Evolutionary conservation across 2,113 vertebrate genomes (phyloP).

Genomic region (Picathartes gymnocephalus): DNA sequence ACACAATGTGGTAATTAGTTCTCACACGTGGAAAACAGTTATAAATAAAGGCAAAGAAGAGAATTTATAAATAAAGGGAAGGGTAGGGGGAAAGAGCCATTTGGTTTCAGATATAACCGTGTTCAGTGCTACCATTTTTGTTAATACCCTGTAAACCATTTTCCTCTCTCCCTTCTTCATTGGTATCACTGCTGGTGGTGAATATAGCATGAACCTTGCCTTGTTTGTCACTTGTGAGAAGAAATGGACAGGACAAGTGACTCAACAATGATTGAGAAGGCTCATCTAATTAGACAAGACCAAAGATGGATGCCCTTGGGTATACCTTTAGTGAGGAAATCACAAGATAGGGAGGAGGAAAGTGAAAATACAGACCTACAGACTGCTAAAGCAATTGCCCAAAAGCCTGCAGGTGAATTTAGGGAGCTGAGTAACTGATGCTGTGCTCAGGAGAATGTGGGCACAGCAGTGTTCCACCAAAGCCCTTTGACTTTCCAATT

Average conservation of each 20-base stretch:
- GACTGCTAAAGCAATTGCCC: neutral
- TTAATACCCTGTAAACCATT: neutral
- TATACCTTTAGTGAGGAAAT: conserved; percentile 17
- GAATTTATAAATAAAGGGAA: neutral
- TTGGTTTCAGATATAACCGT: neutral
- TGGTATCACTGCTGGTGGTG: neutral
- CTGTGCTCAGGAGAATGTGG: accelerated
- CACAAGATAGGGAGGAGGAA: neutral
- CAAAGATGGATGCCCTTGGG: conserved; percentile 44
- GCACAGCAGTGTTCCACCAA: neutral
- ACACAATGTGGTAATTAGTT: neutral
- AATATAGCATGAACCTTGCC: conserved; percentile 48
- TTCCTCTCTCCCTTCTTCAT: neutral
- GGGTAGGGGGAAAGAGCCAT: neutral
- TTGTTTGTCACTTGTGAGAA: conserved; percentile 29
- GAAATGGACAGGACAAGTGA: conserved; percentile 13
- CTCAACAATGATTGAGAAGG: conserved; percentile 38
- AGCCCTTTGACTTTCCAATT: neutral
- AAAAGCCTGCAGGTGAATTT: neutral
- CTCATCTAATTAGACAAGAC: conserved; percentile 57
- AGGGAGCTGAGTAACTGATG: neutral
- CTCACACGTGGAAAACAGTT: neutral
- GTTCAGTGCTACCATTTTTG: neutral
- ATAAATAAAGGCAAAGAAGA: neutral
- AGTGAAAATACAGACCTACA: neutral